A percentile compares a stretch with the other conserved stretches of the same genome.
Evolutionary conservation across 2,888 invertebrate genomes (phyloP).

Genomic region (Dryobotodes eremita): DNA sequence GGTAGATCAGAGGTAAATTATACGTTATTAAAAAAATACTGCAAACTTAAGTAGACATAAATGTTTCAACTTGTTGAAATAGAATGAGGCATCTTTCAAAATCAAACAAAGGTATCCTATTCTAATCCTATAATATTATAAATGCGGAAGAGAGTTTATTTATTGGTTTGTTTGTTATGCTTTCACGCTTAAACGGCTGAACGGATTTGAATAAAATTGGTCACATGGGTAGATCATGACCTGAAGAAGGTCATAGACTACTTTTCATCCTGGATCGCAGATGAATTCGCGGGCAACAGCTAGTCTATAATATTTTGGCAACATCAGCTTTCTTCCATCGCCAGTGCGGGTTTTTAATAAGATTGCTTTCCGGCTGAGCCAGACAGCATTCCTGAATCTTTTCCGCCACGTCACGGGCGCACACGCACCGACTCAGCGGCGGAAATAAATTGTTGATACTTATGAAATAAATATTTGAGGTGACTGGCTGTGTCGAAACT

Average conservation of each 20-base stretch:
- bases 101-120: neutral
- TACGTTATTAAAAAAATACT: neutral
- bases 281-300: no score
- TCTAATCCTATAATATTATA: no score
- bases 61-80: neutral
- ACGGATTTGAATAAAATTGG: no score
- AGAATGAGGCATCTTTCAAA: neutral
- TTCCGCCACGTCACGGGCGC: slow-evolving; percentile 42
- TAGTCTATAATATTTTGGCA: slow-evolving; percentile 19
- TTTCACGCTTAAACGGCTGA: no score
- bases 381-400: slow-evolving; percentile 59
- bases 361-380: slow-evolving; percentile 45
- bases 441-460: slow-evolving; percentile 38
- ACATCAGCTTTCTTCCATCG: slow-evolving; percentile 13
- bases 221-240: no score
- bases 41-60: no score
- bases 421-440: slow-evolving; percentile 24
- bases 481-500: neutral
- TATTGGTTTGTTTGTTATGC: no score
- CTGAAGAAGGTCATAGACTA: no score
- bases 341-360: slow-evolving; percentile 43
- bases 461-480: slow-evolving; percentile 42
- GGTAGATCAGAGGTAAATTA: neutral
- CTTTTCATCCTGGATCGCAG: no score
- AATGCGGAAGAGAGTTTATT: no score